phyloP scores from a whole-genome alignment of 2,888 invertebrate species.

The Fragum fragum region DNA sequence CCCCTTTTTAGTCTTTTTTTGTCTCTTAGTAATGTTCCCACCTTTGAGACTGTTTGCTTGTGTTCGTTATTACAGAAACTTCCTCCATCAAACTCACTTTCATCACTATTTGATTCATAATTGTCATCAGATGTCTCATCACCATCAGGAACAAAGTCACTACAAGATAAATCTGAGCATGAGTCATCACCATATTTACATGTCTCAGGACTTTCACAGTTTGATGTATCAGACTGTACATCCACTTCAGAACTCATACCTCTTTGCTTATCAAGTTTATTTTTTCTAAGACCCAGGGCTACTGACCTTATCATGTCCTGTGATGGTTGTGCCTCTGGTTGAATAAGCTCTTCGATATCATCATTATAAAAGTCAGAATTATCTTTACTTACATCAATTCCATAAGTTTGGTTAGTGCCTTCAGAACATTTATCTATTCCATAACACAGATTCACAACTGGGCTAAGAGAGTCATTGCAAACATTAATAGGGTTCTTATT shows the following conservation, averaged over 20 bases:
- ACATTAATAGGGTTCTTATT: too few species aligned
- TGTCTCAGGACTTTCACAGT: constrained; percentile 9
- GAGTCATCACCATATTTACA: constrained; percentile 14
- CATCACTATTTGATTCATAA: constrained; percentile 17
- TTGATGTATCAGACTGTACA: not conserved
- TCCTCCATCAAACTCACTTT: not conserved
- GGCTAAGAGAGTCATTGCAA: too few species aligned
- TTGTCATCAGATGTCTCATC: constrained; percentile 15
- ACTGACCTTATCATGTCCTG: not conserved
- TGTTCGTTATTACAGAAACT: not conserved
- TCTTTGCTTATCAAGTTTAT: not conserved
- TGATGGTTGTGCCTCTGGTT: not conserved
- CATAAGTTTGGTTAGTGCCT: too few species aligned
- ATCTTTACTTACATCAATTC: too few species aligned
- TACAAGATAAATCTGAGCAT: not conserved
- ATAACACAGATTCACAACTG: too few species aligned
- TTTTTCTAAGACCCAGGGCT: not conserved
- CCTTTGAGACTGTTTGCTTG: not conserved
- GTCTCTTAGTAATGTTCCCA: not conserved
- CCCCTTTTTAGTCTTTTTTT: not conserved
- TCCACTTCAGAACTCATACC: not conserved
- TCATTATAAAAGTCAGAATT: too few species aligned
- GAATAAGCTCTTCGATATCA: too few species aligned
- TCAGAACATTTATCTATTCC: too few species aligned
- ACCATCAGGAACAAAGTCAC: not conserved